A percentile compares a stretch with the other conserved stretches of the same genome.
These are phyloP conservation scores for Tineola bisselliella DNA, from an alignment of 2,888 invertebrate genomes.

Conservation along the genomic window DNA sequence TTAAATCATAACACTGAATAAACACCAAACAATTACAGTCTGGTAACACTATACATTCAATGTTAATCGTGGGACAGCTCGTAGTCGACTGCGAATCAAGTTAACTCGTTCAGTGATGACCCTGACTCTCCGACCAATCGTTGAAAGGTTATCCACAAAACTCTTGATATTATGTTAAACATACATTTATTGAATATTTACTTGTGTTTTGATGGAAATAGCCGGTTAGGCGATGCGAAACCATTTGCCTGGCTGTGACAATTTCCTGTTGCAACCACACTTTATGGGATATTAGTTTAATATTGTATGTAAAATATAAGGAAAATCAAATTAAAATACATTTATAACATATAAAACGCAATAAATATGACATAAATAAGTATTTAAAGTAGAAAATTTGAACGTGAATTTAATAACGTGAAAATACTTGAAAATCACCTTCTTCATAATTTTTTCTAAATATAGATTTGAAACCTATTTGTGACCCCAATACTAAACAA, in stretches of 20 bases:
- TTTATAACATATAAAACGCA: too few relatives aligned
- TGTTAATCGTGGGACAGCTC: conserved; percentile 18
- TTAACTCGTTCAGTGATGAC: conserved; percentile 15
- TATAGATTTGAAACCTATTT: too few relatives aligned
- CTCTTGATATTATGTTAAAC: background rate
- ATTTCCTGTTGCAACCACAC: background rate
- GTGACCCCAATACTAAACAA: too few relatives aligned
- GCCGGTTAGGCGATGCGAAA: background rate
- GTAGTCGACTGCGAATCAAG: conserved; percentile 36
- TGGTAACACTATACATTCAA: background rate
- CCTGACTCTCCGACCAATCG: conserved; percentile 33
- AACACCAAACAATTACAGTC: background rate
- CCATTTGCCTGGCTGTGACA: background rate
- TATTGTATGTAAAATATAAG: background rate
- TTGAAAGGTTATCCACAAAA: conserved; percentile 43
- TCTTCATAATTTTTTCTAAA: too few relatives aligned
- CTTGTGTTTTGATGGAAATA: background rate
- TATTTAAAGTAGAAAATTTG: too few relatives aligned
- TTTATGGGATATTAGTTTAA: background rate
- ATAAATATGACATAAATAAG: too few relatives aligned
- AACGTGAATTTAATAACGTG: too few relatives aligned
- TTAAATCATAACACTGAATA: background rate
- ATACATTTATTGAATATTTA: background rate
- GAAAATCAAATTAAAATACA: background rate
- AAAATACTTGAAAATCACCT: too few relatives aligned